phyloP scores from a whole-genome alignment of 2,888 invertebrate genomes.

The Xanthostigma xanthostigma region DNA sequence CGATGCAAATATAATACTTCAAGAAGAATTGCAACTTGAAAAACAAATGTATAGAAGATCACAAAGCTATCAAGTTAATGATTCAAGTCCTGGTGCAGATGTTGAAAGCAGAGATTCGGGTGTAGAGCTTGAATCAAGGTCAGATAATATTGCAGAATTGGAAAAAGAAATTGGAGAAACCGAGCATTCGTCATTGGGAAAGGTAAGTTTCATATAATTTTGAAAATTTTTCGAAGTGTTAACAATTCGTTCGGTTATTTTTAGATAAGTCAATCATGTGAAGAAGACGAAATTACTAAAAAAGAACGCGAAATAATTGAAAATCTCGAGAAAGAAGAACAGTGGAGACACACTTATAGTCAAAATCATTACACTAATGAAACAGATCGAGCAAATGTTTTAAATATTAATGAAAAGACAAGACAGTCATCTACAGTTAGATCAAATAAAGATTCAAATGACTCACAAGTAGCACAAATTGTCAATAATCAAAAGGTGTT shows the following conservation, averaged over 20 bases:
- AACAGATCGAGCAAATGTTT: too few relatives aligned
- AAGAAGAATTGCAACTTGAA: conserved; percentile 64
- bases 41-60: conserved; percentile 53
- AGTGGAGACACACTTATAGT: conserved; percentile 32
- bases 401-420: too few relatives aligned
- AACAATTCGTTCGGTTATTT: neutral
- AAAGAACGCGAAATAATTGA: conserved; percentile 51
- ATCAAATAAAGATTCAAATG: too few relatives aligned
- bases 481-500: neutral
- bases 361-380: neutral
- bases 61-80: neutral
- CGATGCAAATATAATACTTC: conserved; percentile 65
- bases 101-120: conserved; percentile 64
- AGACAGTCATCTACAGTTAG: too few relatives aligned
- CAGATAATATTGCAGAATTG: conserved; percentile 7
- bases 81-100: conserved; percentile 26
- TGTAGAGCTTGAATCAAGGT: conserved; percentile 45
- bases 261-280: conserved; percentile 19
- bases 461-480: neutral
- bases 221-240: neutral
- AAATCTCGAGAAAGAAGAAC: conserved; percentile 43
- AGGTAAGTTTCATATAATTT: neutral
- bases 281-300: conserved; percentile 59
- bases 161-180: conserved; percentile 22
- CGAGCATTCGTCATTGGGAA: conserved; percentile 38